Conservation (phyloP, 2,113 vertebrate genomes). For the Poicephalus meyeri region DNA sequence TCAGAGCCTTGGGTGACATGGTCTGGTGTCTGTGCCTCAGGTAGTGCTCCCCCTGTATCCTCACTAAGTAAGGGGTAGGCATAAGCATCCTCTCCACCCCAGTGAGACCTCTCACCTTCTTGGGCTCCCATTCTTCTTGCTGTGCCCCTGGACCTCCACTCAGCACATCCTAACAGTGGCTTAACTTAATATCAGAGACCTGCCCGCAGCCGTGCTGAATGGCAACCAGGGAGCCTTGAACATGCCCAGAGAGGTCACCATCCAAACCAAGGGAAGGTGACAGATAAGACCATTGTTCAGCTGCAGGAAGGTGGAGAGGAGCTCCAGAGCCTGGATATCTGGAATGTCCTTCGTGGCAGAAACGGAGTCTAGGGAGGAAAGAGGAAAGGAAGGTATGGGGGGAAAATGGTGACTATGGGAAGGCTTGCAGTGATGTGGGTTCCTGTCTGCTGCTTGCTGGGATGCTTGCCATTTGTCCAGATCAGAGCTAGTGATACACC, state of each 20-base stretch:
- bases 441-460: not conserved
- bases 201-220: not conserved
- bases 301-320: not conserved
- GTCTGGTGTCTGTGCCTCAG: not conserved
- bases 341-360: not conserved
- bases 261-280: not conserved
- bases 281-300: not conserved
- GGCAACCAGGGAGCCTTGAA: not conserved
- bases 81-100: not conserved
- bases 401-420: not conserved
- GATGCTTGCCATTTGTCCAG: constrained; percentile 30
- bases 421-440: not conserved
- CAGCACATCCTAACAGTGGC: not conserved
- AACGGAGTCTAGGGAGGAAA: not conserved
- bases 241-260: not conserved
- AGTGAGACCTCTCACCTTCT: not conserved
- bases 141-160: not conserved
- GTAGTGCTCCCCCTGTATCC: not conserved
- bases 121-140: not conserved
- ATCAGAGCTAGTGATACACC: constrained; percentile 43
- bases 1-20: not conserved
- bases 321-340: not conserved
- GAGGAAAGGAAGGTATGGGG: not conserved
- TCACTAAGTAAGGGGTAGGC: not conserved
- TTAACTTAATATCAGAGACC: not conserved